phyloP scores from a whole-genome alignment of 2,888 invertebrate genomes.

The Acronicta psi region DNA sequence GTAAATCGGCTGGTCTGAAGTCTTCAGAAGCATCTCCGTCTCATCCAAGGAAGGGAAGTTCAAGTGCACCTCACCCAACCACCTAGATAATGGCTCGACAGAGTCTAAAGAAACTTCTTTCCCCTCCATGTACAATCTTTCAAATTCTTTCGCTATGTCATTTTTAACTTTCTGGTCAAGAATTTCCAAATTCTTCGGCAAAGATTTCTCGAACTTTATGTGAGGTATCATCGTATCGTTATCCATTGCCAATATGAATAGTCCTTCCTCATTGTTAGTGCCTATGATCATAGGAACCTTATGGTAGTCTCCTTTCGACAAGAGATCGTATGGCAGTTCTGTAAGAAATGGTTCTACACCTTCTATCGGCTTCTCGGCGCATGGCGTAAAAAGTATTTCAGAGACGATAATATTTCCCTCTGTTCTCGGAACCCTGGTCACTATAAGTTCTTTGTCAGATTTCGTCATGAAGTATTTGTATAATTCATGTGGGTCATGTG shows the following conservation, averaged over 20 bases:
- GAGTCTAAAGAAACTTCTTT: constrained; percentile 65
- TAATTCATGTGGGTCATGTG: constrained; percentile 70
- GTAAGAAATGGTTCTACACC: constrained; percentile 77
- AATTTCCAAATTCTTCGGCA: constrained; percentile 76
- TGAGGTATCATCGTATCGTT: constrained; percentile 66
- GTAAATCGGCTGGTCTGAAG: constrained; percentile 68
- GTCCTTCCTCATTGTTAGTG: constrained; percentile 72
- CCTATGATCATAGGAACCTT: constrained; percentile 81
- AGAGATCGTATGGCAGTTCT: constrained; percentile 68
- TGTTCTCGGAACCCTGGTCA: constrained; percentile 72
- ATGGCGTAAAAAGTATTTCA: constrained; percentile 75
- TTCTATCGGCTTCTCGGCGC: constrained; percentile 71
- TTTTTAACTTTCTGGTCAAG: constrained; percentile 58
- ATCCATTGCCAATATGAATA: constrained; percentile 70
- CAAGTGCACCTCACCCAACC: constrained; percentile 71
- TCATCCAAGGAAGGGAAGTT: constrained; percentile 68
- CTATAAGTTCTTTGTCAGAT: constrained; percentile 70
- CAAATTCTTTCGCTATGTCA: constrained; percentile 64
- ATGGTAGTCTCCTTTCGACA: constrained; percentile 69
- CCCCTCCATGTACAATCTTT: constrained; percentile 76
- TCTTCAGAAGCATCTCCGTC: constrained; percentile 67
- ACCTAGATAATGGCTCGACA: constrained; percentile 69
- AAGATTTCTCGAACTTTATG: constrained; percentile 67
- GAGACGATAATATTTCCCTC: constrained; percentile 68
- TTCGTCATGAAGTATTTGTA: constrained; percentile 72